Base-by-base conservation (phyloP, 1,140 invertebrate genomes). In the Antheraea pernyi region DNA sequence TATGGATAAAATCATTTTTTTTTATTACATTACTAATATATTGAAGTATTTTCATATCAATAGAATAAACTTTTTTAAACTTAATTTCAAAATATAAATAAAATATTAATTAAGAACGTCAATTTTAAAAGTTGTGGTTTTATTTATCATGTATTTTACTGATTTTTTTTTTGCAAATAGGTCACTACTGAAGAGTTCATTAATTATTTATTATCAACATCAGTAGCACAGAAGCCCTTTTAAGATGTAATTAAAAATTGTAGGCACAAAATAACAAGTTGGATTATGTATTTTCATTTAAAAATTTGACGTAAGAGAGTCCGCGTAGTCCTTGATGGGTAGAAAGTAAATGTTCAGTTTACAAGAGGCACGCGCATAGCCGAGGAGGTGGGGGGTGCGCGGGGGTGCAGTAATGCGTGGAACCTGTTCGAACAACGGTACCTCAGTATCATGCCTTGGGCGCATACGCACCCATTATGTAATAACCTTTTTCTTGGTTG, bases 381-480 rank as follows among this genome's bases (percentile, higher is more conserved):
- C 59, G 48, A 46, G 16, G 71, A 42, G 76, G 71, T 59, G 71
- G 65, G 73, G 59, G 68, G 69, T 22, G 73, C 62, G 76, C 67
- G 73, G 46, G 70, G 46, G 74, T 37, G 72, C 42, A 65, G 69
- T 46, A 77, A 78, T 80, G 79, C 81, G 79, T 81, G 79, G 77
- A 91, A 91, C 88, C 88, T 91, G 88, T 88, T 86, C 79, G 73
- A 78, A 66, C 85, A 91, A 89, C 86, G 88, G 88, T 89, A 91
- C 82, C 73, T 80, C 69, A 67, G 73, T 68, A 71, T 72, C 75
- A 68, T 76, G 85, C 86, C 81, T 80, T 71, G 77, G 80, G 83
- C 84, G 78, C 71, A 74, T 83, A 89, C 84, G 86, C 84, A 88
- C 77, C 83, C 84, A 89, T 91, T 90, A 91, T 91, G 81, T 91